Conservation (phyloP, 2,113 vertebrate species). For the Siphamia tubifer region DNA sequence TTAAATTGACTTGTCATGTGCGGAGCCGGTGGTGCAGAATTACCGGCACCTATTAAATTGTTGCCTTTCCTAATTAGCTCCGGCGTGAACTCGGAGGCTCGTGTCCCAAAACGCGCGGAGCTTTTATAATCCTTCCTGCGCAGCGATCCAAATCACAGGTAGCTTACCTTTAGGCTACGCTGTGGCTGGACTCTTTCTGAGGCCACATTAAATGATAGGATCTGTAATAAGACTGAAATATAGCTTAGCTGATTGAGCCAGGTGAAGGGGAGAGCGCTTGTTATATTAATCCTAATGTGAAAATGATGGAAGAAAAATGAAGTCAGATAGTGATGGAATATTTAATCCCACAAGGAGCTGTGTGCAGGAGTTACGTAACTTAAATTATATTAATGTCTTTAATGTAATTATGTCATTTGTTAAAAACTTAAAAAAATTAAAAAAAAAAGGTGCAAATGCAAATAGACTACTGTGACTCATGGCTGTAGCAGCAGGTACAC, state of each 20-base stretch:
- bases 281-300: constrained; percentile 55
- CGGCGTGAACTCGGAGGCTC: constrained; percentile 35
- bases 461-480: constrained; percentile 34
- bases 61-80: constrained; percentile 63
- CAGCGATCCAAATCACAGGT: constrained; percentile 36
- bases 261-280: constrained; percentile 42
- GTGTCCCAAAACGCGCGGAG: constrained; percentile 42
- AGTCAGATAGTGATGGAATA: constrained; percentile 35
- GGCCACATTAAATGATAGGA: constrained; percentile 73
- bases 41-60: constrained; percentile 53
- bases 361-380: constrained; percentile 11
- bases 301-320: constrained; percentile 50
- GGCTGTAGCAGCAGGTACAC: constrained; percentile 10
- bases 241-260: constrained; percentile 42
- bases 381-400: constrained; percentile 27
- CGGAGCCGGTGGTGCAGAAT: constrained; percentile 29
- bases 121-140: constrained; percentile 51
- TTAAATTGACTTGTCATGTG: constrained; percentile 40
- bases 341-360: constrained; percentile 15
- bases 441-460: constrained; percentile 23
- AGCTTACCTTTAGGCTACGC: constrained; percentile 45
- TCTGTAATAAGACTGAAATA: constrained; percentile 63
- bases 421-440: constrained; percentile 35
- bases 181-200: constrained; percentile 41
- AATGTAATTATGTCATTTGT: constrained; percentile 45